phyloP scores from a whole-genome alignment of 2,797 vertebrate genomes.

The Chaunax sp. region DNA sequence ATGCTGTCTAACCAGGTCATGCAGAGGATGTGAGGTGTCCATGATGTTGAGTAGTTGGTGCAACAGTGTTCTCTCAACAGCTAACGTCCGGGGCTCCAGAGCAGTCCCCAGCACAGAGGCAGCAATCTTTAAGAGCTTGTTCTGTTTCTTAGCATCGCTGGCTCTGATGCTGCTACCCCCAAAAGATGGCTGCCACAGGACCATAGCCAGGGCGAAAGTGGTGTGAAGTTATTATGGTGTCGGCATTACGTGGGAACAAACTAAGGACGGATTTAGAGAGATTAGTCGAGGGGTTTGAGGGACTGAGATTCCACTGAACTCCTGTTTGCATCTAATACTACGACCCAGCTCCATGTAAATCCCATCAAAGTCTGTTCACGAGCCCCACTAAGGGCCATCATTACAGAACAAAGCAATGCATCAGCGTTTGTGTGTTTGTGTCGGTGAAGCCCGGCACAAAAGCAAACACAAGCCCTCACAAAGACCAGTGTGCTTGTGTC shows the following conservation, averaged over 20 bases:
- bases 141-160: too few species aligned
- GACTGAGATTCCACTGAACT: conserved; percentile 57
- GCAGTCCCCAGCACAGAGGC: too few species aligned
- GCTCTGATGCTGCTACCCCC: too few species aligned
- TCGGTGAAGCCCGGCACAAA: not conserved
- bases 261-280: conserved; percentile 48
- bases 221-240: conserved; percentile 16
- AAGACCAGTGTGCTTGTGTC: conserved; percentile 18
- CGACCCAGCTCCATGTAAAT: conserved; percentile 44
- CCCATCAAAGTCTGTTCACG: conserved; percentile 59
- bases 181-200: not conserved
- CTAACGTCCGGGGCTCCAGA: too few species aligned
- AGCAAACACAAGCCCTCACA: not conserved
- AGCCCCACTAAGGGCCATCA: conserved; percentile 35
- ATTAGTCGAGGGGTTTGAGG: conserved; percentile 57
- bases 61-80: too few species aligned
- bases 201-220: conserved; percentile 6
- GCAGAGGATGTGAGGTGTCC: too few species aligned
- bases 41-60: too few species aligned
- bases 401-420: conserved; percentile 45
- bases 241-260: conserved; percentile 33
- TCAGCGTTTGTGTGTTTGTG: too few species aligned
- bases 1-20: too few species aligned
- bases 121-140: too few species aligned
- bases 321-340: conserved; percentile 51